Base-by-base conservation (phyloP, 1,140 invertebrate genomes). In the Eriosoma lanigerum region DNA sequence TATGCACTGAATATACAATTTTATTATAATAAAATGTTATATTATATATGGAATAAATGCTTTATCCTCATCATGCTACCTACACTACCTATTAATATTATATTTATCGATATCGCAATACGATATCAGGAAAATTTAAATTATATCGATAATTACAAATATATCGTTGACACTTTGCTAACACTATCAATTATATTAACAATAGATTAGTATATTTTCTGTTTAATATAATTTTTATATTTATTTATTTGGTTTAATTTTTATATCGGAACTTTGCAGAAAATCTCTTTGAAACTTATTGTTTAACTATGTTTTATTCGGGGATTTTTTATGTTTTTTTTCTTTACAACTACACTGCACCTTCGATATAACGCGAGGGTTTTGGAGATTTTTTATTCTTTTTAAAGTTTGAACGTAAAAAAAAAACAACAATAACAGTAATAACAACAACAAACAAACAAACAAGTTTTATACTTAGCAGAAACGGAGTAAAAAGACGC, bases 331-430 rank as follows among this genome's bases (percentile, higher is more conserved):
- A 5, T 24, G 12, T 58, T 48, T 44, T 12, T 12, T 48, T 26
- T 46, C 5, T 46, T 0, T 13, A 68, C 64, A 24, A 15, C 32
- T 13, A 6, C 17, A 17, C 19, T 56, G 3, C n/a, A 21, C n/a
- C 26, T 17, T 24, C 56, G 24, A 24, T 13, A 5, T 12, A 15
- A 38, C 19, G 52, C 24, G 24, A 72, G 17, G 24, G 44, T 24
- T 68, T 19, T 10, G 24, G 48, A 19, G 46, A 48, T 50, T 70
- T 72, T 32, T 50, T 72, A 50, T 72, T 50, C 68, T 52, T 72
- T 52, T 52, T 72, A 72, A 72, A 72, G 68, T 72, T 72, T 50
- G 24, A 46, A 46, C 17, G 48, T 72, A 29, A 72, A 60, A 60
- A 60, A 60, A 70, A 70, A 52, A 72, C 15, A 72, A 72, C 38